Base-by-base conservation (phyloP, 2,888 invertebrate species). In the Molorchus minor region DNA sequence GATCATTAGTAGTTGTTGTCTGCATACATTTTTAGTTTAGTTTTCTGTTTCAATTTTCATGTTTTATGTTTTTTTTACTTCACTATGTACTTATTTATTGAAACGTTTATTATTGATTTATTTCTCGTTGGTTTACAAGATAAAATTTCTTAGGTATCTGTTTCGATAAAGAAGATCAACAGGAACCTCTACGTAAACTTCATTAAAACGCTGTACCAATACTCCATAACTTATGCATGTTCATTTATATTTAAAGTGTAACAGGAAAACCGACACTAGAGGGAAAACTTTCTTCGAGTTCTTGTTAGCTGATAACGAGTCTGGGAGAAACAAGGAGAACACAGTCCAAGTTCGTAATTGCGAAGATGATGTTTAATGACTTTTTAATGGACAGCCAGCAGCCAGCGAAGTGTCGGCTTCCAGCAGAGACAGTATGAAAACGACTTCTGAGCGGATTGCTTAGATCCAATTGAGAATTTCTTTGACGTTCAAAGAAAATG, bases 351-450 rank as follows among this genome's bases (percentile, higher is more conserved):
- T 78, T 78, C 80, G 83, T 85, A 85, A 86, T 86, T 85, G 85
- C 82, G 80, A 81, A 85, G 85, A 85, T 85, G 84, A 85, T 85
- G 85, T 86, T 85, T 86, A 86, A 86, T 85, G 85, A 86, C 84
- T 86, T 86, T 86, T 86, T 86, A 86, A 86, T 86, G 84, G 85
- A 83, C 79, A 80, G 70, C 81, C 71, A 67, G 64, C 71, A 46
- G 46, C 15, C 19, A 15, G 35, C 13, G 21, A 47, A 33, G 25
- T 40, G n/a, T n/a, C n/a, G n/a, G n/a, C n/a, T n/a, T n/a, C n/a
- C n/a, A n/a, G n/a, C n/a, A n/a, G n/a, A n/a, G n/a, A n/a, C 17
- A 40, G 19, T 10, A 17, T 16, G 4, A 17, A 44, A 43, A 29
- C 20, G 29, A 16, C 44, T 33, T 3, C 2, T 25, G 25, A 44